Base-by-base conservation (phyloP, 2,888 invertebrate genomes). In the Cataglyphis altisquamis region DNA sequence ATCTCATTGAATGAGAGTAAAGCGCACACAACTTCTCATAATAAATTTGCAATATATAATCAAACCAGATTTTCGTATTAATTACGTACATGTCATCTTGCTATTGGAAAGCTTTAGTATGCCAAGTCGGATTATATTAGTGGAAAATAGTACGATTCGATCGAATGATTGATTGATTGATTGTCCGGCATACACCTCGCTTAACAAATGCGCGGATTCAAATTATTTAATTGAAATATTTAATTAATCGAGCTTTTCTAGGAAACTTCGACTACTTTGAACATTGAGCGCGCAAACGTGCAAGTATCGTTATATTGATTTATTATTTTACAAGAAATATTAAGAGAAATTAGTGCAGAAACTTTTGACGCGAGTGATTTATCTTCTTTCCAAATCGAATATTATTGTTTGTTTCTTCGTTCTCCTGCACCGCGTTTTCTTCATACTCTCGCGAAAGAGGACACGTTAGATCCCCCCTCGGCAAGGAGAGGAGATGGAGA, bases 1-100 rank as follows among this genome's bases (percentile, higher is more conserved):
- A 36, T n/a, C 2, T 62, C 60, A 80, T 72, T 62, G 45, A 78
- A 70, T 41, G 21, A 70, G 21, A 4, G 70, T 57, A 29, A 70
- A 70, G 41, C 8, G 52, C 52, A n/a, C 2, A n/a, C 15, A 68
- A 29, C 45, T 60, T 78, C n/a, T 52, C 18, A 12, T 4, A 25
- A 12, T 21, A 32, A 70, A 70, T 60, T 5, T 60, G 5, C 15
- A 9, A 29, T 41, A 10, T 36, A 45, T 62, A 64, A 48, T 2
- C 12, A 21, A 66, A 52, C 4, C 41, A 36, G 15, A 29, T 70
- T 72, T 62, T 25, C 8, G 32, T 25, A 62, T 72, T 60, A 57
- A 67, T 32, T 36, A 29, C 45, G 21, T 25, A 32, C 12, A 67
- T 21, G 21, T 78, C 10, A 70, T 41, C 3, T 25, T 21, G 21